Conservation (phyloP, 2,113 vertebrate species). For the Leucoraja erinaceus region DNA sequence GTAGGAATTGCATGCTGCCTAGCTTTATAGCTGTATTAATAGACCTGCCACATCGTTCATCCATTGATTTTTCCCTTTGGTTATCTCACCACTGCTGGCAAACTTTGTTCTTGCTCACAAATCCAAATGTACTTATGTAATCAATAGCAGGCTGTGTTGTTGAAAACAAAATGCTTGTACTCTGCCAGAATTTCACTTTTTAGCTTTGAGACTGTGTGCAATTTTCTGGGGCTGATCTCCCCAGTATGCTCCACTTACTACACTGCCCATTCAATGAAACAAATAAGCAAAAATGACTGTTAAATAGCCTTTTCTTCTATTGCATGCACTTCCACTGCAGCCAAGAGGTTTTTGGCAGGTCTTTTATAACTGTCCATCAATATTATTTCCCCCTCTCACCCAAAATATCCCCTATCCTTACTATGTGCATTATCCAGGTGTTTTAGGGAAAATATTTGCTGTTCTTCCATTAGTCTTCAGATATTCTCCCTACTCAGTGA, state of each 20-base stretch:
- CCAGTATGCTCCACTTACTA: neutral
- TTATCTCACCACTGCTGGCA: neutral
- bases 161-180: neutral
- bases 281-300: neutral
- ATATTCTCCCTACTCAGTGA: neutral
- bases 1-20: neutral
- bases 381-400: neutral
- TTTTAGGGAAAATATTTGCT: neutral
- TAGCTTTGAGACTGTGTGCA: neutral
- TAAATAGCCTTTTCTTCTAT: neutral
- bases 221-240: neutral
- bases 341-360: neutral
- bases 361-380: no score
- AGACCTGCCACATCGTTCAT: neutral
- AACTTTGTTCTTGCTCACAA: neutral
- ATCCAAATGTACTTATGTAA: neutral
- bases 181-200: neutral
- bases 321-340: neutral
- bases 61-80: neutral
- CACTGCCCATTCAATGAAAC: neutral
- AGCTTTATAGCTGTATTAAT: neutral
- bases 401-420: neutral
- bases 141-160: neutral
- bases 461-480: constrained; percentile 20
- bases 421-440: neutral